phyloP scores from a whole-genome alignment of 2,797 vertebrate genomes.

The Myiothlypis coronata region DNA sequence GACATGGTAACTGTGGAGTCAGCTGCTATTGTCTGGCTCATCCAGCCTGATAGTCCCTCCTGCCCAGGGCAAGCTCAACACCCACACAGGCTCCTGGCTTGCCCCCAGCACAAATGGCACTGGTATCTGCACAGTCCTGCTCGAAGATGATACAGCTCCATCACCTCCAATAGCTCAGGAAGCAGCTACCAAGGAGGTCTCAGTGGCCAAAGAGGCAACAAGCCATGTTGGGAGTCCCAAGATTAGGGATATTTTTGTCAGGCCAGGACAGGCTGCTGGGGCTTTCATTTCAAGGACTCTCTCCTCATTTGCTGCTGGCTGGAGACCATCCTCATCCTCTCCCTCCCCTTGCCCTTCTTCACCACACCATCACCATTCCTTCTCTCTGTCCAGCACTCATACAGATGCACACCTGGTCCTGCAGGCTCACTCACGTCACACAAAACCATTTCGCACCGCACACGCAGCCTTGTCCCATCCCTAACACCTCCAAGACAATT shows the following conservation, averaged over 20 bases:
- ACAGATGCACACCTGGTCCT: background rate
- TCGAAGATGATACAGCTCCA: rapidly evolving
- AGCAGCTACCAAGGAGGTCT: background rate
- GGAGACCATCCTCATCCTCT: background rate
- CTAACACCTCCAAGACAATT: background rate
- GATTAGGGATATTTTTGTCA: background rate
- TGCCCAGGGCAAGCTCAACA: background rate
- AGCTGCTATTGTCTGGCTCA: background rate
- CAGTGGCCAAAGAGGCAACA: background rate
- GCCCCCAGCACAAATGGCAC: background rate
- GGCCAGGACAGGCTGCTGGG: background rate
- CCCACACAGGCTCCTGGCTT: background rate
- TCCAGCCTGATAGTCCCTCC: background rate
- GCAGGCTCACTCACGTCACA: background rate
- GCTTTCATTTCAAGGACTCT: background rate
- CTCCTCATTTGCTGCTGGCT: background rate
- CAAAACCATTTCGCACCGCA: background rate
- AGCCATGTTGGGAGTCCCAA: background rate
- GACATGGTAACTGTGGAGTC: background rate
- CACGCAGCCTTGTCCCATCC: background rate
- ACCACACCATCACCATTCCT: background rate
- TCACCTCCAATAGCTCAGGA: background rate
- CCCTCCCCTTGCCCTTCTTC: background rate
- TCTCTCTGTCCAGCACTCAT: background rate
- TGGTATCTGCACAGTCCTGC: background rate